These are phyloP conservation scores for Amphiprion ocellaris DNA, from an alignment of 2,113 vertebrate species.

Conservation along the genomic window DNA sequence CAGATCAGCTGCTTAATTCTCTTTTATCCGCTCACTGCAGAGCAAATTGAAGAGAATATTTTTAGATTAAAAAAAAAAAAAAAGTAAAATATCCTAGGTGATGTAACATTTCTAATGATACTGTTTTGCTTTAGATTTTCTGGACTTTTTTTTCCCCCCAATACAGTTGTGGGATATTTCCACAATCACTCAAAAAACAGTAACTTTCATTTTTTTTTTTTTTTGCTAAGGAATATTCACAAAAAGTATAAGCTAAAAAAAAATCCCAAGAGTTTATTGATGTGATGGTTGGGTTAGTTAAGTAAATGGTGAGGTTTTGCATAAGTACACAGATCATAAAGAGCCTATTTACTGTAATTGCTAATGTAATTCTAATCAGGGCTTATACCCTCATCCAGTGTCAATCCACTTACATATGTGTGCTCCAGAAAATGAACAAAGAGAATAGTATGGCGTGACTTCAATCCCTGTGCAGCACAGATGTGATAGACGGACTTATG, in stretches of 20 bases:
- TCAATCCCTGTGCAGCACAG: constrained; percentile 33
- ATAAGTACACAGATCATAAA: constrained; percentile 1
- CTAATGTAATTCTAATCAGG: constrained; percentile 67
- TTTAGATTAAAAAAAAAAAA: constrained; percentile 58
- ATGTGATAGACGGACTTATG: constrained; percentile 65
- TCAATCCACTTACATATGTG: constrained; percentile 63
- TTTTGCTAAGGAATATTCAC: background rate
- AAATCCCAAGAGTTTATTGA: background rate
- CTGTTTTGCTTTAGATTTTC: background rate
- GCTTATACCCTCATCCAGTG: constrained; percentile 35
- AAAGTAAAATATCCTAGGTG: constrained; percentile 52
- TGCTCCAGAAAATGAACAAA: constrained; percentile 69
- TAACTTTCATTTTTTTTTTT: background rate
- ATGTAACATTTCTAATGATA: constrained; percentile 64
- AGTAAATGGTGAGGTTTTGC: constrained; percentile 31
- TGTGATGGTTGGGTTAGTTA: background rate
- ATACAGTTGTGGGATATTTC: background rate
- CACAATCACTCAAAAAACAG: background rate
- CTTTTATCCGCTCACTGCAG: constrained; percentile 71
- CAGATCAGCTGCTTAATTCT: constrained; percentile 83
- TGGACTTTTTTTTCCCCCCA: background rate
- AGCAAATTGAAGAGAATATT: constrained; percentile 74
- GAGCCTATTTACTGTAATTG: constrained; percentile 56
- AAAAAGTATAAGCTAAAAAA: background rate
- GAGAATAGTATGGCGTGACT: constrained; percentile 10